Percentiles rank a stretch among this genome's conserved stretches.
These are phyloP conservation scores for Drosophila azteca DNA, from an alignment of 1,140 invertebrate species.

Conservation along the genomic window DNA sequence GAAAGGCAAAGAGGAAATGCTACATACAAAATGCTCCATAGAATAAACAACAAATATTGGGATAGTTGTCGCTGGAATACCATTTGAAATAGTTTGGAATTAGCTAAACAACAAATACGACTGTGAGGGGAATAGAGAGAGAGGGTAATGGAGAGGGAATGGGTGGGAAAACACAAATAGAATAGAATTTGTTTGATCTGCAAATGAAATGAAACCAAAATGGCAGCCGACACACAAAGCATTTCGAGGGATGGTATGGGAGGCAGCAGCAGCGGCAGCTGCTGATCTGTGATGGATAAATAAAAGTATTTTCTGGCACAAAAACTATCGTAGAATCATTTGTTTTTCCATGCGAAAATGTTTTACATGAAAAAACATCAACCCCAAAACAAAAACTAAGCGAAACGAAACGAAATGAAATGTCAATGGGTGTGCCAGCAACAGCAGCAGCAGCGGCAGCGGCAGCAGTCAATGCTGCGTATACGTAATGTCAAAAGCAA, in stretches of 20 bases:
- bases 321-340: conserved; percentile 29
- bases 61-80: conserved; percentile 5
- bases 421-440: conserved; percentile 37
- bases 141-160: background rate
- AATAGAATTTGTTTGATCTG: conserved; percentile 48
- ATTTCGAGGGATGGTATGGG: background rate
- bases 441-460: too few species aligned
- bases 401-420: conserved; percentile 13
- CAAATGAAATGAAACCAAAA: conserved; percentile 49
- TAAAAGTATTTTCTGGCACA: conserved; percentile 18
- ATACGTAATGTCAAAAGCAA: conserved; percentile 45
- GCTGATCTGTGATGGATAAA: conserved; percentile 46
- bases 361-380: conserved; percentile 13
- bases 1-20: conserved; percentile 23
- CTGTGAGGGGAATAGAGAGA: conserved; percentile 6
- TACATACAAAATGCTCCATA: conserved; percentile 21
- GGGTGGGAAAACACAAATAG: conserved; percentile 24
- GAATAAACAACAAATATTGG: conserved; percentile 42
- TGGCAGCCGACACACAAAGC: conserved; percentile 29
- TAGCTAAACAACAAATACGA: conserved; percentile 28
- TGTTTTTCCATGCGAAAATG: conserved; percentile 56
- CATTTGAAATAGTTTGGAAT: conserved; percentile 40
- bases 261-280: conserved; percentile 24
- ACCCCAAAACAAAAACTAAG: conserved; percentile 38
- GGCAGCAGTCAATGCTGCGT: conserved; percentile 16